Percentiles rank a stretch among this genome's conserved stretches.
These are phyloP conservation scores for Syndactyla subalaris DNA, from an alignment of 2,797 vertebrate genomes.

Conservation along the genomic window DNA sequence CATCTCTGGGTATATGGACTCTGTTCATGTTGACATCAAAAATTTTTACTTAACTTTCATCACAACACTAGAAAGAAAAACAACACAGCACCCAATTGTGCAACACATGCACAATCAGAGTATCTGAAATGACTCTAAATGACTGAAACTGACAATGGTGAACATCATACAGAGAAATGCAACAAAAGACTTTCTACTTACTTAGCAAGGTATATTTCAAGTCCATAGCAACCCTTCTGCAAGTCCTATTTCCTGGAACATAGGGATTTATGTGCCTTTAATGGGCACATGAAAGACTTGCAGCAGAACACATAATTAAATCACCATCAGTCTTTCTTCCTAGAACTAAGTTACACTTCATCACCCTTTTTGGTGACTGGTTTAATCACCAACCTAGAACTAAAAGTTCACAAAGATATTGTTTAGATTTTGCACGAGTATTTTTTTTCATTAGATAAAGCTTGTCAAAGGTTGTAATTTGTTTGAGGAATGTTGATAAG, in stretches of 20 bases:
- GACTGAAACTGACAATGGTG: background rate
- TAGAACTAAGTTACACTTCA: background rate
- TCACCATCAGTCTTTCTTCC: background rate
- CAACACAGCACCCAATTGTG: background rate
- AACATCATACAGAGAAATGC: background rate
- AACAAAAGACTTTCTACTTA: background rate
- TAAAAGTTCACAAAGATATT: background rate
- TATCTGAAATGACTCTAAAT: background rate
- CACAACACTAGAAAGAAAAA: background rate
- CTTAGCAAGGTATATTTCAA: background rate
- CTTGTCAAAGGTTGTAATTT: background rate
- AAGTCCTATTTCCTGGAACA: background rate
- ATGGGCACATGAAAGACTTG: background rate
- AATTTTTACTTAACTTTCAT: background rate
- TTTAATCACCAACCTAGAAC: background rate
- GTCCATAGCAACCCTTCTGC: background rate
- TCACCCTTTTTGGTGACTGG: accelerated
- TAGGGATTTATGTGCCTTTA: background rate
- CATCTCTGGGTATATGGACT: background rate
- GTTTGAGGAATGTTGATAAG: background rate
- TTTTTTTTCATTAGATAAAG: background rate
- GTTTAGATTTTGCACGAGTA: background rate
- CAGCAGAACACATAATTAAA: background rate
- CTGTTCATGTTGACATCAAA: background rate
- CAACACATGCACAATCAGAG: too few relatives aligned